Base-by-base conservation (phyloP, 2,113 vertebrate species). In the Oryzias melastigma region DNA sequence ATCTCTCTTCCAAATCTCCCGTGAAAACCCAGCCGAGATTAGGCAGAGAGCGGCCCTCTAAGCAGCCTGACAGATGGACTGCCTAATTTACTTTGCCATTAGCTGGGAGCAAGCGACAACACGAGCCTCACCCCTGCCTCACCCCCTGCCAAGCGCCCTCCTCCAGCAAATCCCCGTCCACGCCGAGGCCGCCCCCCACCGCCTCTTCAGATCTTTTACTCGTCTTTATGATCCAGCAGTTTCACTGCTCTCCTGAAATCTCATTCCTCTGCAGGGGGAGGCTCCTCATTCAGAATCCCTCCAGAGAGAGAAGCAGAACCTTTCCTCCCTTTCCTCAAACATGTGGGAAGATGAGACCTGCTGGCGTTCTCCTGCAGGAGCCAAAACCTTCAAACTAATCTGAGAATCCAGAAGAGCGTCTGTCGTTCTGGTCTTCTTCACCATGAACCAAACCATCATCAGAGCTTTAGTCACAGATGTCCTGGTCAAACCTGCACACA, bases 51-150 rank as follows among this genome's bases (percentile, higher is more conserved):
- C 75, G 49, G 77, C 77, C 62, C 81, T 70, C 61, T 84, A 87
- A 89, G 77, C 80, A 68, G 73, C 68, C 77, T 74, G 71, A 89
- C 90, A 90, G 90, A 90, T 90, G 89, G 83, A 72, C 71, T 57
- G 82, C 82, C 87, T 87, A 86, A 89, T 88, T 90, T 88, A 87
- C 81, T 84, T 83, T 83, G 61, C 85, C 82, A 86, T 85, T 86
- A 85, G 83, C 86, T 78, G 64, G 67, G 56, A 78, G 72, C 64
- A 56, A 42, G 69, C 59, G 50, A 76, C 61, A 62, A 52, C 64
- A 17, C 68, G 80, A 35, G 63, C 16, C 52, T 40, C n/a, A 1
- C 57, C 77, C 55, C 48, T 15, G 51, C 73, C 43, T 72, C 49
- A 72, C 57, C 52, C 71, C 45, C 54, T 53, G 49, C 75, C 71